Evolutionary conservation across 2,113 vertebrate genomes (phyloP), one percentile per base, ranked within the genome.

Genomic region (Ginglymostoma cirratum): DNA sequence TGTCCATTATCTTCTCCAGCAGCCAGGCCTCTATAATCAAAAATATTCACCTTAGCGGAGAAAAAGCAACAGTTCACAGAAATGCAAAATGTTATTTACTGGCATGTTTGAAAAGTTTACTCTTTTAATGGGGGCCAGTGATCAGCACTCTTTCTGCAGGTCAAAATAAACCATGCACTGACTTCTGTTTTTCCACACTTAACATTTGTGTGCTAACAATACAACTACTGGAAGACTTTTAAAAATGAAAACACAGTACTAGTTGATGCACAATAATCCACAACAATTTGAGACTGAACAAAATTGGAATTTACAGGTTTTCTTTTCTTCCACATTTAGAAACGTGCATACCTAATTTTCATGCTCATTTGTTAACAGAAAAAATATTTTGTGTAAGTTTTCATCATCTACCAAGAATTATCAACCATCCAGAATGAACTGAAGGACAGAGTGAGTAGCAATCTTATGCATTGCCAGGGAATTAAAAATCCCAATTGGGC

Each of bases 1-100:
- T 99, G 99, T 96, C 99, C 99, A 97, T 99, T 99, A 98, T 99
- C 99, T 98, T 99, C 99, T 97, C 99, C 99, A 97, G 98, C 99
- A 97, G 99, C 99, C 97, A 99, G 98, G 96, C 99, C 99, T 96
- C 99, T 99, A 97, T 94, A 98, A 98, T 97, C 96, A 97, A 97
- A 98, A 76, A 72, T 5, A 95, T 95, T 95, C 14, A 52, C 52
- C 27, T 95, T 52, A 95, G 27, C 45, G 42, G 23, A 70, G n/a
- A 52, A 24, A 72, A 94, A 23, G n/a, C 67, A 94, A 70, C 21
- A 12, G 38, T 24, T 45, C 67, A 70, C 38, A 45, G 21, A 93
- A n/a, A 94, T 94, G 65, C 70, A 89, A 30, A 55, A 10, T 70
- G 27, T 76, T 72, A 95, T 95, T 45, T 69, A 72, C 0, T 48